Conservation (phyloP, 2,113 vertebrate genomes). For the Ceratotherium simum region DNA sequence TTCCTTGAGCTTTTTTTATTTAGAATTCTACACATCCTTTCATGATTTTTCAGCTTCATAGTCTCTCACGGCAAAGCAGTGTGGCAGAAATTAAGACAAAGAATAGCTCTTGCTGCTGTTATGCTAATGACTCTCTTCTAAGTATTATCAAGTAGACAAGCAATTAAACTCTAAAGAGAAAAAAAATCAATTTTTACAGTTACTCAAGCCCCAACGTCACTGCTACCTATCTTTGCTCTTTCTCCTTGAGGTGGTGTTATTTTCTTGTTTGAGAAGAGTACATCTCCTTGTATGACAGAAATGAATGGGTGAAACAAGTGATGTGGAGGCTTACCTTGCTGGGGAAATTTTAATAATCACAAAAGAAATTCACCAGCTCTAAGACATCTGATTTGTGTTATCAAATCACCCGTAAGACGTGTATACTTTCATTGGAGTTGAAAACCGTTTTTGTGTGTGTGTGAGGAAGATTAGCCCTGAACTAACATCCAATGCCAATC, state of each 20-base stretch:
- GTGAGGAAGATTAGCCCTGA: too few relatives aligned
- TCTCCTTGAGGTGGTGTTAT: neutral
- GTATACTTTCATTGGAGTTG: neutral
- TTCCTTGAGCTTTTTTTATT: neutral
- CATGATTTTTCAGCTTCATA: neutral
- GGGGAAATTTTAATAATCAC: neutral
- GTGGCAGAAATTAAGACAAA: constrained; percentile 3
- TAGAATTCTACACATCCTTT: neutral
- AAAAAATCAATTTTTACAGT: neutral
- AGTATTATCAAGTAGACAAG: neutral
- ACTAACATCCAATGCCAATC: too few relatives aligned
- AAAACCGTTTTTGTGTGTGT: neutral
- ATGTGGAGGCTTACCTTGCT: neutral
- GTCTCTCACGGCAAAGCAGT: neutral
- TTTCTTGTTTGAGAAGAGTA: neutral
- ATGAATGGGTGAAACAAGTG: neutral
- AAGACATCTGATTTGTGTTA: neutral
- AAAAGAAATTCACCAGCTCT: neutral
- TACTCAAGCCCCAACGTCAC: neutral
- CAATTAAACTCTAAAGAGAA: neutral
- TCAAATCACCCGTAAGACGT: neutral
- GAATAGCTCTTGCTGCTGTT: neutral
- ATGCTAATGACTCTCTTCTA: neutral
- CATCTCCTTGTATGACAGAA: neutral
- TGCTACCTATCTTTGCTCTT: neutral